phyloP scores from a whole-genome alignment of 2,888 invertebrate species.

The Xestia c-nigrum region DNA sequence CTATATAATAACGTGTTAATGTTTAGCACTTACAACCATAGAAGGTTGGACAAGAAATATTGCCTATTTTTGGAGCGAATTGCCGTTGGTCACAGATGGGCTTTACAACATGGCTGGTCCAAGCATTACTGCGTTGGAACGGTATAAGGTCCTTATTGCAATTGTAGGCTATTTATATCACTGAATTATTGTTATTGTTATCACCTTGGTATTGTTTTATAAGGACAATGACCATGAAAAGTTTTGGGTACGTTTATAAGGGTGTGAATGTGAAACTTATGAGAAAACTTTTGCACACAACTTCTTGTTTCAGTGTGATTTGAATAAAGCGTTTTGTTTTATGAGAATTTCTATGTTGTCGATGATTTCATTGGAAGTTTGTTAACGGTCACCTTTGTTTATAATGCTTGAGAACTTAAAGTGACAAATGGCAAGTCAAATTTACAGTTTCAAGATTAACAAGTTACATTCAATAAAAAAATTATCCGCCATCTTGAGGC shows the following conservation, averaged over 20 bases:
- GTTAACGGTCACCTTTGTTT: neutral
- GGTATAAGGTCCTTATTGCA: constrained; percentile 58
- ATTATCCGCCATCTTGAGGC: too few relatives aligned
- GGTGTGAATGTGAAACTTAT: constrained; percentile 25
- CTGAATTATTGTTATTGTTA: constrained; percentile 59
- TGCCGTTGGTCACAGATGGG: constrained; percentile 62
- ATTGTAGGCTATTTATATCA: constrained; percentile 60
- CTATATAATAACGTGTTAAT: constrained; percentile 55
- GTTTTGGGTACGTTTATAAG: constrained; percentile 3
- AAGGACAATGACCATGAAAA: constrained; percentile 30
- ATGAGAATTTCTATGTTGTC: constrained; percentile 4
- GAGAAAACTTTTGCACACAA: constrained; percentile 30
- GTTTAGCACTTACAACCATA: constrained; percentile 47
- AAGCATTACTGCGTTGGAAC: constrained; percentile 13
- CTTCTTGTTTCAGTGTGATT: constrained; percentile 31
- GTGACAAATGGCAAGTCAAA: neutral
- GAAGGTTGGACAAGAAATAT: constrained; percentile 55
- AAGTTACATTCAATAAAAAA: too few relatives aligned
- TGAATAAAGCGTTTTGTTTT: constrained; percentile 29
- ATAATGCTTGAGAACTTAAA: neutral
- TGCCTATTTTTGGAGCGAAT: constrained; percentile 59
- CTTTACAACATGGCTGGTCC: constrained; percentile 51
- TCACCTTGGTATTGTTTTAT: constrained; percentile 61
- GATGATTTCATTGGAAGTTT: neutral
- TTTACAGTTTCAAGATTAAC: neutral